These are phyloP conservation scores for Pomacea canaliculata DNA, from an alignment of 2,888 invertebrate species.

Conservation along the genomic window DNA sequence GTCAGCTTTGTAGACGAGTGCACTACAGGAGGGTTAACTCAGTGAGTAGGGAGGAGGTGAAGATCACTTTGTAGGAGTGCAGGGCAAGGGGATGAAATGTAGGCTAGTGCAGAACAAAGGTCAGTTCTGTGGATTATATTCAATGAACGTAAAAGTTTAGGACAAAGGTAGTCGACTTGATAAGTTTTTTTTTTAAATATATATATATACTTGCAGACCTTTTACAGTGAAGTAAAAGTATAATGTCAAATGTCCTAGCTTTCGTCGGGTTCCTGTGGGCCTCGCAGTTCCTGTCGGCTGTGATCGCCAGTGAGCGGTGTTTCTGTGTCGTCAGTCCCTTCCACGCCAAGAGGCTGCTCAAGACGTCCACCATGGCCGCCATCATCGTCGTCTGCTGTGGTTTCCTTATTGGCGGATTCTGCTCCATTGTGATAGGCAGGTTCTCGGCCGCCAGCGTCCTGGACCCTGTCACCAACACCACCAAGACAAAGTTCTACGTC, in stretches of 20 bases:
- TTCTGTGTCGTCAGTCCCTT: slow-evolving; percentile 23
- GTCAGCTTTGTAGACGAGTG: no score
- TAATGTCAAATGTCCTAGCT: neutral
- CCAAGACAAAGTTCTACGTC: slow-evolving; percentile 19
- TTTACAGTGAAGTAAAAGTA: no score
- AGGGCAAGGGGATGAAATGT: no score
- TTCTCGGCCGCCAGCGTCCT: slow-evolving; percentile 17
- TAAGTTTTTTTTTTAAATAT: no score
- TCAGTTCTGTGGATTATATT: no score
- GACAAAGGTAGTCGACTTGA: no score
- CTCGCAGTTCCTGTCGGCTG: slow-evolving; percentile 22
- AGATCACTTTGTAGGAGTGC: no score
- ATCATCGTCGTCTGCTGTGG: slow-evolving; percentile 12
- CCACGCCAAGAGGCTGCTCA: slow-evolving; percentile 16
- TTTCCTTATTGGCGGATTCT: slow-evolving; percentile 9
- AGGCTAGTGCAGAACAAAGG: no score
- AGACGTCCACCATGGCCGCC: slow-evolving; percentile 23
- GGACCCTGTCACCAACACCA: slow-evolving; percentile 15
- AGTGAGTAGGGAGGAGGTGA: no score
- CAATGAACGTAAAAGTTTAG: no score
- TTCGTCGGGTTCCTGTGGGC: slow-evolving; percentile 10
- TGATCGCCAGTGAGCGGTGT: slow-evolving; percentile 23
- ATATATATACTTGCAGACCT: no score
- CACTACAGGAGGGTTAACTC: no score
- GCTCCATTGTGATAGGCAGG: slow-evolving; percentile 13